Base-by-base conservation (phyloP, 2,888 invertebrate species). In the Pinctada fucata region DNA sequence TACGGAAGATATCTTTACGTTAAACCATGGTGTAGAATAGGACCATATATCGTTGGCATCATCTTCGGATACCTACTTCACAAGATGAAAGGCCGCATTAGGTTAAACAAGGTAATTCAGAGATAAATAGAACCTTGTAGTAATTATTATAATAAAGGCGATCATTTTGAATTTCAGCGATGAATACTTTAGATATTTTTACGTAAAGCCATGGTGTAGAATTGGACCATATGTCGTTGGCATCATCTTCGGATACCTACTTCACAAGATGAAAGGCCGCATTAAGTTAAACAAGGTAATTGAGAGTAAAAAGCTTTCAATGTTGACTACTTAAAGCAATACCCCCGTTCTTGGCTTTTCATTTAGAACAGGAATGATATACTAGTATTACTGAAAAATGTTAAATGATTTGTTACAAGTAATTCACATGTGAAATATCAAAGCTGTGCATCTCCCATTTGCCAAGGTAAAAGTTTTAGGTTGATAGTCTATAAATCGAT, bases 211-310 rank as follows among this genome's bases (percentile, higher is more conserved):
- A 0, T 94, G 92, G 88, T 88, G 90, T 69, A 87, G 93, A 69
- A 91, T 93, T 78, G 92, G 91, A 2, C 93, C 93, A 0, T 93
- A 93, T 85, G 87, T 93, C 31, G 85, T 93, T 16, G 93, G 93
- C 6, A 84, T 93, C n/a, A 51, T 92, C 13, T 84, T 91, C 5
- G 93, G 93, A 3, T 93, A 93, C 81, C 64, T 91, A 3, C 82
- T 93, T 49, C 89, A 88, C 83, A 84, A 84, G 66, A 86, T 84
- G 2, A 82, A 89, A 4, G 84, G 88, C 51, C 87, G 87, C 76
- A 82, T 88, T 4, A 76, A 72, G 48, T 79, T 89, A 68, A 81
- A 83, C 71, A 84, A 83, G 86, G 90, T 90, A 84, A 80, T 71
- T 73, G 31, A 31, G 1, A 31, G 31, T 31, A 31, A 31, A 31